Evolutionary conservation across 2,113 vertebrate genomes (phyloP).

Genomic region (Microtus montanus): DNA sequence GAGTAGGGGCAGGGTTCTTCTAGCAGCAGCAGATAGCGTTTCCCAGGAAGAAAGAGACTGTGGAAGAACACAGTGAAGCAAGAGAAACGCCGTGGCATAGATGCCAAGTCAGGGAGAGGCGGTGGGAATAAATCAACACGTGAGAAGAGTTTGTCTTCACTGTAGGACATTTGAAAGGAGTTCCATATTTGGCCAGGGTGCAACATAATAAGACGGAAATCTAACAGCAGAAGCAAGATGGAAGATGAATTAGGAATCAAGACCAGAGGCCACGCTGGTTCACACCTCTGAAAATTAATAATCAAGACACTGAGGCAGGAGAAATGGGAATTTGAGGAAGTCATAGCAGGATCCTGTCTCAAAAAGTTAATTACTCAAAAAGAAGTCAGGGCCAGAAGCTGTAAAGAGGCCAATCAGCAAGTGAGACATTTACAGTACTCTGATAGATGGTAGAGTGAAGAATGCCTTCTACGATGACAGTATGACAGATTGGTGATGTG

Average conservation of each 20-base stretch:
- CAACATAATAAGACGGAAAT: neutral
- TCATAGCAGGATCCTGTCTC: neutral
- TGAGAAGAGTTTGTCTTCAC: neutral
- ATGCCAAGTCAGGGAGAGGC: neutral
- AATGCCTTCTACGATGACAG: no score
- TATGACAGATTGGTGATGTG: no score
- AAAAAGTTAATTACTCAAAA: no score
- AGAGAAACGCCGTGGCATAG: neutral
- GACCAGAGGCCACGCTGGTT: no score
- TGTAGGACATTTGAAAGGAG: neutral
- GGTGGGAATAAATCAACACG: neutral
- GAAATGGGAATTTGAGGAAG: neutral
- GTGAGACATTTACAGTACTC: no score
- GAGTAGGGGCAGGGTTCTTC: neutral
- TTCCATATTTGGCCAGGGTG: neutral
- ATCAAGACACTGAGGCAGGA: neutral
- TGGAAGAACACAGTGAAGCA: neutral
- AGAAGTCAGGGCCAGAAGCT: neutral
- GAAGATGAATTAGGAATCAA: neutral
- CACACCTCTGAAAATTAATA: neutral
- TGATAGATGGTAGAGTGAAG: no score
- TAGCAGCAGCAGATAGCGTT: no score
- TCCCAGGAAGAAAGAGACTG: neutral
- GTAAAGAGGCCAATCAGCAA: no score
- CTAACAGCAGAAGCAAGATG: no score